phyloP scores from a whole-genome alignment of 2,888 invertebrate genomes.

The Metalampra italica region DNA sequence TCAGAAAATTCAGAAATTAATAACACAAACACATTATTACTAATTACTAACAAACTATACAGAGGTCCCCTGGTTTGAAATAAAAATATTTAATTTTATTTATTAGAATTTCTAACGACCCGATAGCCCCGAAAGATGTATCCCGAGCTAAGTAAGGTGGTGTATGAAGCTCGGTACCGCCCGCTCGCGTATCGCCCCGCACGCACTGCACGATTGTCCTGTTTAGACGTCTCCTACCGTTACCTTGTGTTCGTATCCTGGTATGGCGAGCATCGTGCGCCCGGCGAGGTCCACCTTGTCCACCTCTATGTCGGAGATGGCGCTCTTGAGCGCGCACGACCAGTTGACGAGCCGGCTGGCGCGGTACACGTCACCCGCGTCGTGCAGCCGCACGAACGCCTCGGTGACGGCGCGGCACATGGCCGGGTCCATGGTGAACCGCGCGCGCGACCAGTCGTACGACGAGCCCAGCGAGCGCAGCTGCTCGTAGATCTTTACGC shows the following conservation, averaged over 20 bases:
- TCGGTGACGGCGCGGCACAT: slow-evolving; percentile 93
- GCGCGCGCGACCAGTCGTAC: slow-evolving; percentile 95
- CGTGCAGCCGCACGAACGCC: slow-evolving; percentile 95
- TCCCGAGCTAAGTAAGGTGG: too few relatives aligned
- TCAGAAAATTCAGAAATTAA: too few relatives aligned
- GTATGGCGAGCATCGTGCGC: slow-evolving; percentile 90
- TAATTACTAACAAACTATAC: too few relatives aligned
- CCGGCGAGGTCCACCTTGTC: slow-evolving; percentile 95
- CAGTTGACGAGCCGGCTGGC: slow-evolving; percentile 97
- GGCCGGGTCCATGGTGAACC: slow-evolving; percentile 98
- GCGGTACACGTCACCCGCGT: slow-evolving; percentile 93
- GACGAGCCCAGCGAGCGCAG: slow-evolving; percentile 93
- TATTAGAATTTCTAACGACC: too few relatives aligned
- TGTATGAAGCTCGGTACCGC: too few relatives aligned
- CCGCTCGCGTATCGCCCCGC: too few relatives aligned
- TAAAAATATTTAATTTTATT: too few relatives aligned
- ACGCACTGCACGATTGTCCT: too few relatives aligned
- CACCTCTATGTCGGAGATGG: slow-evolving; percentile 99
- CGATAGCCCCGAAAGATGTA: too few relatives aligned
- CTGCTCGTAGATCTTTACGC: slow-evolving; percentile 87
- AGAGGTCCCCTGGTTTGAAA: too few relatives aligned
- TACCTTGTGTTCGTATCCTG: slow-evolving; percentile 90
- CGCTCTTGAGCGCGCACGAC: slow-evolving; percentile 97
- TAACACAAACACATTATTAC: too few relatives aligned
- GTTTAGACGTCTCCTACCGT: slow-evolving; percentile 1